These are phyloP conservation scores for Aphyosemion australe DNA, from an alignment of 2,113 vertebrate genomes.

Conservation along the genomic window DNA sequence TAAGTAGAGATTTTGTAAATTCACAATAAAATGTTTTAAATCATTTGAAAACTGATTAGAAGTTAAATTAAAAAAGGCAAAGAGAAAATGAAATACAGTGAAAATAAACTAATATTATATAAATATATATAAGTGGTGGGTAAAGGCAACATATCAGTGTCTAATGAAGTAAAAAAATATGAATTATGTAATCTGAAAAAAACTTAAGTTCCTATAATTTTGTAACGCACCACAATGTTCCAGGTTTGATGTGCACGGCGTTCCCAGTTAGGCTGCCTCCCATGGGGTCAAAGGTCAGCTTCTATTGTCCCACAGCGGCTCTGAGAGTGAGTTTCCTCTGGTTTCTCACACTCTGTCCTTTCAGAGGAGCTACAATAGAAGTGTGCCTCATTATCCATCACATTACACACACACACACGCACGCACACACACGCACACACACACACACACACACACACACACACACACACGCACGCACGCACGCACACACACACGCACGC, in stretches of 20 bases:
- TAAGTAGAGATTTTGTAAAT: not conserved
- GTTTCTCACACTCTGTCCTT: constrained; percentile 57
- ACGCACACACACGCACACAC: too few species aligned
- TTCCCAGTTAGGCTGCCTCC: not conserved
- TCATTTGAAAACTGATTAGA: not conserved
- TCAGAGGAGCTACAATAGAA: constrained; percentile 43
- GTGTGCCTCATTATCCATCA: constrained; percentile 49
- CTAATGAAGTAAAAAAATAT: too few species aligned
- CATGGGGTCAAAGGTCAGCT: constrained; percentile 18
- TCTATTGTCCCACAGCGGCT: constrained; percentile 24
- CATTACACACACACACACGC: constrained; percentile 5
- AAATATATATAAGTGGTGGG: too few species aligned
- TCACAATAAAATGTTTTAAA: not conserved
- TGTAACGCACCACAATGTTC: not conserved
- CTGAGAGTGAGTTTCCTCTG: constrained; percentile 30
- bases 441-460: too few species aligned
- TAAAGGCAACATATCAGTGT: too few species aligned
- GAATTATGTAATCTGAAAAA: too few species aligned
- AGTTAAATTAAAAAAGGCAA: not conserved
- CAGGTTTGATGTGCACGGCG: not conserved
- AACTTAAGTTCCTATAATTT: too few species aligned
- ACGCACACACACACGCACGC: not conserved
- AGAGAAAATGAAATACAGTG: too few species aligned
- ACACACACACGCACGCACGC: not conserved
- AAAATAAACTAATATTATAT: too few species aligned